Base-by-base conservation (phyloP, 2,888 invertebrate genomes). In the Erynnis tages region DNA sequence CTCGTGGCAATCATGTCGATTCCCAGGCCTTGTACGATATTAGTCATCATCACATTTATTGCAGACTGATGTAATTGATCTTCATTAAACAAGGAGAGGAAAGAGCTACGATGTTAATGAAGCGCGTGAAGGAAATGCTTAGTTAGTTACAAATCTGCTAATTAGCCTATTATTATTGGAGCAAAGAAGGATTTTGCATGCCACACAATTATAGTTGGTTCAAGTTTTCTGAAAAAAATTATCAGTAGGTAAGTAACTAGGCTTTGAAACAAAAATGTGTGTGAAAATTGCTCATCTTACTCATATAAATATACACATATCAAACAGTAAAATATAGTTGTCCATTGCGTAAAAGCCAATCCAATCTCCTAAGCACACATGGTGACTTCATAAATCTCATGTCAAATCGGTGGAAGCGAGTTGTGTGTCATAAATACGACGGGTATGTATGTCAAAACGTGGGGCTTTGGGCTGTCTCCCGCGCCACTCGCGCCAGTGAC, bases 371-470 rank as follows among this genome's bases (percentile, higher is more conserved):
- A 74, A 79, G 72, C 80, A 79, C 88, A 87, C 80, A 85, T 85
- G 82, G 69, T 78, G 74, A 83, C 86, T 84, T 81, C 80, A 88
- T 87, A 88, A 87, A 87, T 87, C 82, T 79, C 70, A 65, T 79
- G 83, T 83, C 80, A 80, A 69, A 75, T 77, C 72, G 69, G 73
- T 71, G 73, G 65, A 75, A 69, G 72, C 74, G 73, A 74, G 75
- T 76, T 73, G 72, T 71, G 74, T 80, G 75, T 85, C 81, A 84
- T 85, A 86, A 84, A 85, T 83, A 83, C 78, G 70, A 64, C 67
- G 76, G 73, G 77, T 80, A 74, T 84, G 77, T 86, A 72, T 86
- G 88, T 89, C 88, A 89, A 83, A 89, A 88, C 83, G 87, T 83
- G 67, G 84, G 85, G 88, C 82, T 84, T 85, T 77, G 73, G 78